Percentiles rank a stretch among this genome's conserved stretches.
These are phyloP conservation scores for Cataglyphis rosenhaueri DNA, from an alignment of 2,888 invertebrate species.

Conservation along the genomic window DNA sequence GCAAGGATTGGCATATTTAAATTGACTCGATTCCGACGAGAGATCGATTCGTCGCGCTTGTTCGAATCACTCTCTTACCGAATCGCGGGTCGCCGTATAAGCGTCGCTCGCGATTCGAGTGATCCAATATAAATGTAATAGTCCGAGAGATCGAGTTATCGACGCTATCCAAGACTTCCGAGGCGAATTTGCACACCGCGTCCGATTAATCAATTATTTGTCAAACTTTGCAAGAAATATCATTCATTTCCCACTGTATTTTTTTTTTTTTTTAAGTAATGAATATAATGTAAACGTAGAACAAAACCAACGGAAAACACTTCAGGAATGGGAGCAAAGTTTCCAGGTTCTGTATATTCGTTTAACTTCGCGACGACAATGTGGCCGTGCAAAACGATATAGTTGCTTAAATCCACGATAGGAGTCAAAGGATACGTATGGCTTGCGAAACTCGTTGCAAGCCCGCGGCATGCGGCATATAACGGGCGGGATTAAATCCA, in stretches of 20 bases:
- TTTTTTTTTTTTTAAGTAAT: not conserved
- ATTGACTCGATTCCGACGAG: constrained; percentile 53
- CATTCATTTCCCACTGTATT: not conserved
- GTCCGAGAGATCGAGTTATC: constrained; percentile 22
- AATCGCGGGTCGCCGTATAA: constrained; percentile 21
- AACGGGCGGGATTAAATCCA: constrained; percentile 66
- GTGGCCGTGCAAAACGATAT: constrained; percentile 9
- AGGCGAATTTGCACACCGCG: not conserved
- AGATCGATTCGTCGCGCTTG: constrained; percentile 47
- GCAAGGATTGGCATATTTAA: constrained; percentile 54
- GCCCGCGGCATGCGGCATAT: constrained; percentile 51
- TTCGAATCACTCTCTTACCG: constrained; percentile 48
- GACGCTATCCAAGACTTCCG: not conserved
- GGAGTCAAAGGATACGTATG: constrained; percentile 59
- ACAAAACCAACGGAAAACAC: not conserved
- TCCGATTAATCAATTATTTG: not conserved
- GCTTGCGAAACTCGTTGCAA: constrained; percentile 46
- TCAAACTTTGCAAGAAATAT: not conserved
- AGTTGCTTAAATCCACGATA: constrained; percentile 50
- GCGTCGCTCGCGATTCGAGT: constrained; percentile 17
- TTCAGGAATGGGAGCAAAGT: not conserved
- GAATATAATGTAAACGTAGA: not conserved
- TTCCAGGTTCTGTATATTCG: not conserved
- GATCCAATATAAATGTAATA: constrained; percentile 30
- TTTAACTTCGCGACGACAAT: constrained; percentile 24